phyloP scores from a whole-genome alignment of 2,888 invertebrate species.

The Plebejus melissa region DNA sequence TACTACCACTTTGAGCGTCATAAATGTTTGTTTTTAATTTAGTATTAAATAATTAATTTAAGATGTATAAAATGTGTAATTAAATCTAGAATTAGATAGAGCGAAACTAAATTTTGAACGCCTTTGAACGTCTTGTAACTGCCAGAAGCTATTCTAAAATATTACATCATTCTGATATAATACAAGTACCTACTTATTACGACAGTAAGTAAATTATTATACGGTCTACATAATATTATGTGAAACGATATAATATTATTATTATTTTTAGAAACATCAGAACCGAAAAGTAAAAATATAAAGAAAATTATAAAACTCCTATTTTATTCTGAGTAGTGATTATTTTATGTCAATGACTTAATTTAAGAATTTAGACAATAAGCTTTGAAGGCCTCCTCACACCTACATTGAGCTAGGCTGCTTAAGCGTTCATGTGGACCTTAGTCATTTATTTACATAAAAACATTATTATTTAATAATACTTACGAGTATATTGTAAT shows the following conservation, averaged over 20 bases:
- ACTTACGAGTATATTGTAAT: neutral
- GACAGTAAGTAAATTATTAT: neutral
- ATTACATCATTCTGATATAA: neutral
- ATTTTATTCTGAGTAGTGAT: neutral
- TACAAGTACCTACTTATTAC: neutral
- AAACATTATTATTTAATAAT: neutral
- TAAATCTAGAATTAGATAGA: constrained; percentile 22
- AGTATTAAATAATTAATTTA: neutral
- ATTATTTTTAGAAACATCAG: too few species aligned
- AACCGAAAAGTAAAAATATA: neutral
- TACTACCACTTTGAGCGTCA: neutral
- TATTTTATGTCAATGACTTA: neutral
- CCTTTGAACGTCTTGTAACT: neutral
- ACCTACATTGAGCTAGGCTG: neutral
- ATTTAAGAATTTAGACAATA: constrained; percentile 22
- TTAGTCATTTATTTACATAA: neutral
- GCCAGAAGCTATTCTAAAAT: constrained; percentile 24
- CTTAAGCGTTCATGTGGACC: neutral
- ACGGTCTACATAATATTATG: too few species aligned
- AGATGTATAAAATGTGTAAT: constrained; percentile 17
- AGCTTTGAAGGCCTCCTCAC: neutral
- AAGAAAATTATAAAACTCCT: neutral
- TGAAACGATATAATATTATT: too few species aligned
- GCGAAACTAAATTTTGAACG: neutral
- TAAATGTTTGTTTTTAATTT: neutral